Evolutionary conservation across 2,113 vertebrate species (phyloP), one percentile per base, ranked within the genome.

Genomic region (Hippoglossus stenolepis): DNA sequence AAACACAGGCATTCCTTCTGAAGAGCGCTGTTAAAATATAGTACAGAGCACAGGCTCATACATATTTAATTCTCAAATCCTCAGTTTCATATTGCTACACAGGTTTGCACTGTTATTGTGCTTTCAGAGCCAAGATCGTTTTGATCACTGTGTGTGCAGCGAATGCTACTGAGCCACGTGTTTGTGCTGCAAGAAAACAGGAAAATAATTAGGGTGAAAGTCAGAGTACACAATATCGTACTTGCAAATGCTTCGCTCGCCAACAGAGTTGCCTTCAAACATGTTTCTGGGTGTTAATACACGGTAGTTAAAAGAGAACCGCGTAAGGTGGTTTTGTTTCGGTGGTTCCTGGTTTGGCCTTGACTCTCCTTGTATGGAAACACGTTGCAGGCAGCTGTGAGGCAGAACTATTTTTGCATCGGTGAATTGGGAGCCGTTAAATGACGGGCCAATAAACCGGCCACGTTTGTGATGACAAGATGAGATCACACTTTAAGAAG

Each of bases 51-150:
- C 56, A 74, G 71, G 31, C 84, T 92, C 75, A 87, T 89, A 11
- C 84, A 91, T 89, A 84, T 89, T 93, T 92, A 84, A 91, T 82
- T 77, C 26, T 59, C 20, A 61, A 85, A 80, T 87, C 75, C 84
- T 84, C 72, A 53, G 58, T 70, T 73, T 77, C 57, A 73, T 56
- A 17, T 70, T 62, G 72, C 75, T 15, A 20, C 51, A 38, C 61
- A 79, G 81, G 69, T 82, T 77, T 61, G 57, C 17, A 23, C 21
- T 59, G 28, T 66, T 79, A 11, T 53, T 80, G 40, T 31, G 26
- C 63, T 84, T 80, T 14, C 67, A 62, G 70, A 49, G 47, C 75
- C 47, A 35, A 65, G 65, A 69, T 73, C 23, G 70, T 75, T 85
- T 84, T 80, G 77, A 82, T 80, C 78, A 75, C 73, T 49, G 40